A percentile compares a stretch with the other conserved stretches of the same genome.
Evolutionary conservation across 2,797 vertebrate species (phyloP).

Genomic region (Manis crassicaudata): DNA sequence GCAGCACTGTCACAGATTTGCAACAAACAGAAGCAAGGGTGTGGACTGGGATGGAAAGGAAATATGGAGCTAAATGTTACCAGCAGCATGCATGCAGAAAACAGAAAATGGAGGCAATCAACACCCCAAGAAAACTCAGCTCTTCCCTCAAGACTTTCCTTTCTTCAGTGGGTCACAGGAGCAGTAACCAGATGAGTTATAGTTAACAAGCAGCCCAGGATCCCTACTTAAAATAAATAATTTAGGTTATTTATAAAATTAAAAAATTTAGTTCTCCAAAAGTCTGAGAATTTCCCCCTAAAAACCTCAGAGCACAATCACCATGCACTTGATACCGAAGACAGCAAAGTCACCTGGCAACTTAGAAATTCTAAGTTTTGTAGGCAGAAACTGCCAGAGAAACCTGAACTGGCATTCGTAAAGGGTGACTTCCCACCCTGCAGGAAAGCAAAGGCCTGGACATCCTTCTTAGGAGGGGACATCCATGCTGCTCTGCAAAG

Average conservation of each 20-base stretch:
- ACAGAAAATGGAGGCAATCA: neutral
- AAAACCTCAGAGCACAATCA: neutral
- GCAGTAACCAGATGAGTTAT: neutral
- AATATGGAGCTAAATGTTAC: neutral
- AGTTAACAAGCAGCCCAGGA: neutral
- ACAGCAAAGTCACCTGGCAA: neutral
- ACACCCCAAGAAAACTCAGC: neutral
- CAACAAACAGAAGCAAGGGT: neutral
- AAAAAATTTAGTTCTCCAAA: neutral
- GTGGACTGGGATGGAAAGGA: neutral
- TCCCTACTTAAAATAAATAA: neutral
- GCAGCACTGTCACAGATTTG: neutral
- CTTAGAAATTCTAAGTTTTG: slow-evolving; percentile 61
- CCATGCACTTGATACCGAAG: neutral
- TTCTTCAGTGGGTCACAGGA: neutral
- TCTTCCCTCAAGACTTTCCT: neutral
- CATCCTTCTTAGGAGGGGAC: slow-evolving; percentile 70
- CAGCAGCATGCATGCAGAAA: neutral
- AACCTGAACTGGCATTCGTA: slow-evolving; percentile 14
- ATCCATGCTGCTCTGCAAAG: slow-evolving; percentile 52
- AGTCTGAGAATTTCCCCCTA: neutral
- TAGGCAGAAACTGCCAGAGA: slow-evolving; percentile 55
- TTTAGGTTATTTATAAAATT: neutral
- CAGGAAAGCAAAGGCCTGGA: slow-evolving; percentile 15
- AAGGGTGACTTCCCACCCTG: neutral